Evolutionary conservation across 2,797 vertebrate species (phyloP), one percentile per base, ranked within the genome.

Genomic region (Sebastes minor): DNA sequence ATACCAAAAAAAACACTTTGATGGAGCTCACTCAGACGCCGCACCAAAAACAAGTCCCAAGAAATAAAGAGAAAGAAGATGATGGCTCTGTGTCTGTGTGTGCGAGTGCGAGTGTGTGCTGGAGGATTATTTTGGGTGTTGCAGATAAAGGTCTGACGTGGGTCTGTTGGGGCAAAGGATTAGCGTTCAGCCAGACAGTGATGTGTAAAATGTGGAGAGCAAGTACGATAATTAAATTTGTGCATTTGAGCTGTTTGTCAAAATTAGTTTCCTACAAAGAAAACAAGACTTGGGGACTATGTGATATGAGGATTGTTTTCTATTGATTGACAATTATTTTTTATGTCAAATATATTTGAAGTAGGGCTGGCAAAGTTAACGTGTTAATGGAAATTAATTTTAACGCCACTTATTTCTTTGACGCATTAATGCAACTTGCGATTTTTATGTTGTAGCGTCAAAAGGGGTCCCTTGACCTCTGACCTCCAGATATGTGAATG

Each of bases 91-190:
- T 38, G 28, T 7, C 14, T 35, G 16, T 3, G 46, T 56, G 46
- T 53, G 35, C 68, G 52, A 38, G 27, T 49, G 25, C 46, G 18
- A 4, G 33, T 38, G 25, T 20, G 57, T 12, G 33, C 33, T 35
- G 11, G 11, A 35, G 33, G 74, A 74, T 81, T 78, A 79, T 71
- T 32, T 53, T 22, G 22, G 69, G 23, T 68, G 42, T 30, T 77
- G 33, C 52, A 69, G 71, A 77, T 22, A 74, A 33, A 68, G 23
- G n/a, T 27, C 69, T 20, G 20, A n/a, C n/a, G 52, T 35, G 33
- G 33, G 33, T 59, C 63, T 71, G 38, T 53, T 33, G 52, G 74
- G 74, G 33, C 53, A 79, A 71, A 42, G 32, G 42, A 81, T 83
- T 71, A 63, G 8, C 27, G 33, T 52, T 83, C 25, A 32, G 65